phyloP scores from a whole-genome alignment of 2,888 invertebrate species.

The Drosophila anomelani region DNA sequence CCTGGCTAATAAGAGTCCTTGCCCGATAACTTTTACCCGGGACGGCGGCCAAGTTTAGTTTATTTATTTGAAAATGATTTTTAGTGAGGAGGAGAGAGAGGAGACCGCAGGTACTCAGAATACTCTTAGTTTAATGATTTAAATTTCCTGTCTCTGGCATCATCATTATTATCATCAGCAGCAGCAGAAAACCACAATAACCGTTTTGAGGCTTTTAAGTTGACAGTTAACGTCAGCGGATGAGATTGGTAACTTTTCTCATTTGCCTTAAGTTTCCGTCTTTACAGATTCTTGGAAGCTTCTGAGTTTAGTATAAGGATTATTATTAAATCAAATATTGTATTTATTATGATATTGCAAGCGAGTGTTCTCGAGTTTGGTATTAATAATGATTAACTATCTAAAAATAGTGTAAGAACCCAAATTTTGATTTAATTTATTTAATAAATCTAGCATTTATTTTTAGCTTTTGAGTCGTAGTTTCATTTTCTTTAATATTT shows the following conservation, averaged over 20 bases:
- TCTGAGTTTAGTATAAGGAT: too few species aligned
- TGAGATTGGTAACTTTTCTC: conserved; percentile 11
- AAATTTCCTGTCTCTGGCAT: conserved; percentile 50
- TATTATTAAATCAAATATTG: neutral
- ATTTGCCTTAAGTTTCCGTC: neutral
- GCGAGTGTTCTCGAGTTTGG: neutral
- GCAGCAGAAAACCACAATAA: conserved; percentile 11
- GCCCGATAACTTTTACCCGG: conserved; percentile 23
- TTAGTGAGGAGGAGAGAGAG: conserved; percentile 22
- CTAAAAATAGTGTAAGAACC: neutral
- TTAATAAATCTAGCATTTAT: neutral
- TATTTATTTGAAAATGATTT: conserved; percentile 73
- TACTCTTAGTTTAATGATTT: conserved; percentile 75
- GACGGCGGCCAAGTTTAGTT: conserved; percentile 44
- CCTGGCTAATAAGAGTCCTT: conserved; percentile 60
- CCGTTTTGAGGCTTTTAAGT: conserved; percentile 22
- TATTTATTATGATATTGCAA: neutral
- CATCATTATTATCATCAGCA: conserved; percentile 37
- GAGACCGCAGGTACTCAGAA: conserved; percentile 63
- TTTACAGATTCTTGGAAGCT: neutral
- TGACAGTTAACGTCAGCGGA: conserved; percentile 14
- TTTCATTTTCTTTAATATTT: neutral
- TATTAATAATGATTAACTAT: neutral
- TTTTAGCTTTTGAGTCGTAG: neutral
- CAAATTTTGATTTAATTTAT: neutral